phyloP scores from a whole-genome alignment of 2,797 vertebrate genomes.

The Lycodopsis pacificus region DNA sequence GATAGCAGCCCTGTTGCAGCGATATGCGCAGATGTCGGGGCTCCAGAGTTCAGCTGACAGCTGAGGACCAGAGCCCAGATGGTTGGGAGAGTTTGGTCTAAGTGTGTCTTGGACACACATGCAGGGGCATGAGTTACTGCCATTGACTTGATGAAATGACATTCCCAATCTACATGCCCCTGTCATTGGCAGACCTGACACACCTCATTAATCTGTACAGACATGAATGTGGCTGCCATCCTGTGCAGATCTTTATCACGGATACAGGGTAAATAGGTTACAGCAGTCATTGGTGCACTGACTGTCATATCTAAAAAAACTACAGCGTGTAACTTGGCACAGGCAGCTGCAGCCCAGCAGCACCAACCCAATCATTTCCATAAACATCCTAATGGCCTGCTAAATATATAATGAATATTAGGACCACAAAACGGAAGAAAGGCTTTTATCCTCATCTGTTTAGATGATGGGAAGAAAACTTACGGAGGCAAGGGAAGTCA shows the following conservation, averaged over 20 bases:
- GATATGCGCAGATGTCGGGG: constrained; percentile 63
- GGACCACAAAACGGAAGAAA: constrained; percentile 26
- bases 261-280: constrained; percentile 47
- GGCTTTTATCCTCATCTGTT: constrained; percentile 5
- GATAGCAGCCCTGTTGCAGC: constrained; percentile 57
- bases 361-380: constrained; percentile 37
- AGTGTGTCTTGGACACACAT: constrained; percentile 42
- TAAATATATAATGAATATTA: constrained; percentile 48
- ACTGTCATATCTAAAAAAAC: constrained; percentile 33
- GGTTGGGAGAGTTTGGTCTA: constrained; percentile 44
- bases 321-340: constrained; percentile 27
- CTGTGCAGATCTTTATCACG: constrained; percentile 46
- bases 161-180: constrained; percentile 34
- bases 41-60: constrained; percentile 60
- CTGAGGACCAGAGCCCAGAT: constrained; percentile 70
- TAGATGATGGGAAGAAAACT: constrained; percentile 32
- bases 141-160: constrained; percentile 33
- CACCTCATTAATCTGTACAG: constrained; percentile 53
- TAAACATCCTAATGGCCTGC: constrained; percentile 47
- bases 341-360: constrained; percentile 28
- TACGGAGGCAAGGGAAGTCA: constrained; percentile 8
- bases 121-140: constrained; percentile 24
- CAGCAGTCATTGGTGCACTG: constrained; percentile 28
- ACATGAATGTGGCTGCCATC: constrained; percentile 34
- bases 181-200: constrained; percentile 40